Evolutionary conservation across 2,888 invertebrate species (phyloP), one percentile per base, ranked within the genome.

Genomic region (Panorpa germanica): DNA sequence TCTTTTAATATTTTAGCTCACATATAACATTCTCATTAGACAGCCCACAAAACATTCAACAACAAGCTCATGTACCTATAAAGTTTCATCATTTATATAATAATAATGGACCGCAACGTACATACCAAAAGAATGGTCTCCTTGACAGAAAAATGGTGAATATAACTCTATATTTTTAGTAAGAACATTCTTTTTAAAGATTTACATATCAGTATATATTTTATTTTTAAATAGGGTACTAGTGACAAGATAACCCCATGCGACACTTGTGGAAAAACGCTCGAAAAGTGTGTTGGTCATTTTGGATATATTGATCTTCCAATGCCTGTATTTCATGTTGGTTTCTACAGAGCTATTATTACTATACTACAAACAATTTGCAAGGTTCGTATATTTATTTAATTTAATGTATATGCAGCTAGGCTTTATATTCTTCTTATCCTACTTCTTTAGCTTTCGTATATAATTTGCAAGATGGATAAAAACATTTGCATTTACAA

Each of bases 221-320:
- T 22, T 15, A 17, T 14, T 28, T 29, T 39, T 37, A 46, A 45
- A 21, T 44, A 85, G 85, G 93, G 93, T 16, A 83, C 83, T 12
- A 85, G 83, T 49, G 74, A 78, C 34, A 91, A 88, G 52, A 75
- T 77, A 44, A 67, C 70, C 1, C 70, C 68, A 32, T 95, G 98
- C 53, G 72, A 73, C 34, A 95, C 98, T 0, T 99, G 98, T 52
- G 82, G 83, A 0, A 78, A 90, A 50, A 77, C 81, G 0, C 57
- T 95, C 37, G 76, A 75, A 12, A 93, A 95, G 43, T 99, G 98
- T 49, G 81, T 88, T 12, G 98, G 98, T 0, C 98, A 99, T 57
- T 98, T 81, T 52, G 98, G 98, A 1, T 95, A 85, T 53, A 73
- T 98, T 35, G 90, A 98, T 49, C 60, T 99, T 26, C 85, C 88